phyloP scores from a whole-genome alignment of 2,113 vertebrate species.

The Brachyhypopomus gauderio region DNA sequence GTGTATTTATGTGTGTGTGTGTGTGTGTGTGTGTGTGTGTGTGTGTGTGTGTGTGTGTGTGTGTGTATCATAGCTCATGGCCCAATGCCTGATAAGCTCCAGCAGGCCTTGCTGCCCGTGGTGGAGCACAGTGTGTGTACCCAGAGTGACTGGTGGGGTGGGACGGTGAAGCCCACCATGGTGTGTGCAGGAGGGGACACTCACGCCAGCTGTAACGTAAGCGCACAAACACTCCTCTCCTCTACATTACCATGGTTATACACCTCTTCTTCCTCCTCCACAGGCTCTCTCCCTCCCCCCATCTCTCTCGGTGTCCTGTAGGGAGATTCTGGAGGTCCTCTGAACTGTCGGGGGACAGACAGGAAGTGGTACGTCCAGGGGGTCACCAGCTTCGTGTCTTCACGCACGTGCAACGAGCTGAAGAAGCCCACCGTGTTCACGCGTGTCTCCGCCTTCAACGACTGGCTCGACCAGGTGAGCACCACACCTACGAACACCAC shows the following conservation, averaged over 20 bases:
- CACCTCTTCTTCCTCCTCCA: too few relatives aligned
- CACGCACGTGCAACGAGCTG: conserved; percentile 62
- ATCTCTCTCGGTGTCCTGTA: conserved; percentile 22
- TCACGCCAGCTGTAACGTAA: conserved; percentile 79
- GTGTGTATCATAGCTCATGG: conserved; percentile 70
- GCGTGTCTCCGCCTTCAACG: conserved; percentile 63
- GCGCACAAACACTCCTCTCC: conserved; percentile 43
- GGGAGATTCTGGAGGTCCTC: conserved; percentile 69
- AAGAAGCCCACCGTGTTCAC: conserved; percentile 73
- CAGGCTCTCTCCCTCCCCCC: too few relatives aligned
- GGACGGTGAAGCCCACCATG: conserved; percentile 63
- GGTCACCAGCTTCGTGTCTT: conserved; percentile 70
- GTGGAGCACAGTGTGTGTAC: conserved; percentile 72
- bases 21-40: not conserved
- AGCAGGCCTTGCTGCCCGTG: conserved; percentile 78
- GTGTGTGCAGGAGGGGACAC: conserved; percentile 77
- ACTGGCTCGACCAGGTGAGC: conserved; percentile 66
- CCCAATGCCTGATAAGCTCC: conserved; percentile 75
- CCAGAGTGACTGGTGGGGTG: conserved; percentile 71
- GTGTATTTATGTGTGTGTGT: not conserved
- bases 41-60: conserved; percentile 23
- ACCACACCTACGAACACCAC: not conserved
- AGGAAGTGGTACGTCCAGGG: conserved; percentile 68
- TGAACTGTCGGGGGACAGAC: conserved; percentile 65
- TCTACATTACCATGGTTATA: not conserved